These are phyloP conservation scores for Spheniscus mendiculus DNA, from an alignment of 2,113 vertebrate genomes.

Conservation along the genomic window DNA sequence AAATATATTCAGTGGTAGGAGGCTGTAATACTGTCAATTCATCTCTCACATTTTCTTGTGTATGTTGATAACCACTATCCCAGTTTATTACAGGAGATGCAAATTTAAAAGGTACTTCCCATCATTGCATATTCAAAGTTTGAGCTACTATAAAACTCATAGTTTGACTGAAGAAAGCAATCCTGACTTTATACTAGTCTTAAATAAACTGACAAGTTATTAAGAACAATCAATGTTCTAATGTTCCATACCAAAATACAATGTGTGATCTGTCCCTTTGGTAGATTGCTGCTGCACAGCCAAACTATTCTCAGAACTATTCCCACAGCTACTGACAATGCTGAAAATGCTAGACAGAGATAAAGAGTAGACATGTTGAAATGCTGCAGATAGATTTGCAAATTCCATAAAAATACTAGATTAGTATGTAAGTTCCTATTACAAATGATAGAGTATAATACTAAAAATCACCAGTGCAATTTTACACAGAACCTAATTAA, in stretches of 20 bases:
- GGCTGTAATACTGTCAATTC: background rate
- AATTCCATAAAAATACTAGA: background rate
- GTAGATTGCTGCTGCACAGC: slow-evolving; percentile 33
- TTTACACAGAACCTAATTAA: background rate
- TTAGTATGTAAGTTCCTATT: background rate
- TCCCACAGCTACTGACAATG: slow-evolving; percentile 42
- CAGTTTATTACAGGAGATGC: background rate
- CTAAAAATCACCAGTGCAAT: background rate
- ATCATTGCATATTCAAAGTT: background rate
- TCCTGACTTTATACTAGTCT: background rate
- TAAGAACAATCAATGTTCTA: background rate
- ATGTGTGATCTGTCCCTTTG: slow-evolving; percentile 27
- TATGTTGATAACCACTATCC: background rate
- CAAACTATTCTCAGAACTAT: slow-evolving; percentile 52
- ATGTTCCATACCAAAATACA: slow-evolving; percentile 10
- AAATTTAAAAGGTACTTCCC: background rate
- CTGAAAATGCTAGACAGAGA: slow-evolving; percentile 34
- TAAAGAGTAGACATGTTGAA: slow-evolving; percentile 21
- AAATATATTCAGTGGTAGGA: background rate
- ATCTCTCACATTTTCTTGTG: background rate
- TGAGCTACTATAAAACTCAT: background rate
- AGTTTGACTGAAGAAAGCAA: background rate
- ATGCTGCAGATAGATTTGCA: background rate
- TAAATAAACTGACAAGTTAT: background rate
- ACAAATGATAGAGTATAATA: background rate